Base-by-base conservation (phyloP, 92 coral and sea anemone species). In the Epizoanthus fatuus region DNA sequence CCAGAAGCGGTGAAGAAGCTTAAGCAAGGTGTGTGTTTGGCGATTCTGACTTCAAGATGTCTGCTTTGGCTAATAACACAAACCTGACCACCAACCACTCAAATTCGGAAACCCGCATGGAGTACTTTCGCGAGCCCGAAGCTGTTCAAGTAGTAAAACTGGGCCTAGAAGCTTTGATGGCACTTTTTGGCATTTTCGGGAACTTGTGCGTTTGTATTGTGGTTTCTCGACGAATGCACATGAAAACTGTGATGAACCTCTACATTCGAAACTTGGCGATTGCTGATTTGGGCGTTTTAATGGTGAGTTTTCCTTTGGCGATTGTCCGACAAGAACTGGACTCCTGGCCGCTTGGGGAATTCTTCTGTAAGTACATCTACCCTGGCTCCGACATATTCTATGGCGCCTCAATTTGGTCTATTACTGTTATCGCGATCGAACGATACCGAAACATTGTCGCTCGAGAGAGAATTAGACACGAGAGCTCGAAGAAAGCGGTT, bases 361-460 rank as follows among this genome's bases (percentile, higher is more conserved):
- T 77, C 82, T 40, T 77, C 70, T 77, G 82, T 55, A 59, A 60
- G 45, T 77, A 59, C 65, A 44, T 77, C 14, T 77, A 77, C 68
- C 70, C 82, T 4, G 70, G 55, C 11, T 77, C 82, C 4, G 82
- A 77, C 7, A 38, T 77, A 15, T 77, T 77, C 70, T 77, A 39
- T 6, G 82, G 82, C 0, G 82, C 69, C 13, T 77, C 82, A 0
- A 44, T 77, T 38, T 77, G 82, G 82, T 77, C 82, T 5, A 77
- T 77, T 60, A 77, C 82, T 19, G 82, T 77, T 1, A 77, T 77
- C 44, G 82, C 82, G 16, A 40, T 77, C 3, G 82, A 77, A 59
- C 69, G 82, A 0, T 77, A 77, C 29, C 69, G 82, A 12, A 77
- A 77, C n/a, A 77, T 77, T 39, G 82, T 77, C 53, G 70, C 82